Evolutionary conservation across 92 coral and sea anemone species (phyloP).

Genomic region (Blastomussa wellsi): DNA sequence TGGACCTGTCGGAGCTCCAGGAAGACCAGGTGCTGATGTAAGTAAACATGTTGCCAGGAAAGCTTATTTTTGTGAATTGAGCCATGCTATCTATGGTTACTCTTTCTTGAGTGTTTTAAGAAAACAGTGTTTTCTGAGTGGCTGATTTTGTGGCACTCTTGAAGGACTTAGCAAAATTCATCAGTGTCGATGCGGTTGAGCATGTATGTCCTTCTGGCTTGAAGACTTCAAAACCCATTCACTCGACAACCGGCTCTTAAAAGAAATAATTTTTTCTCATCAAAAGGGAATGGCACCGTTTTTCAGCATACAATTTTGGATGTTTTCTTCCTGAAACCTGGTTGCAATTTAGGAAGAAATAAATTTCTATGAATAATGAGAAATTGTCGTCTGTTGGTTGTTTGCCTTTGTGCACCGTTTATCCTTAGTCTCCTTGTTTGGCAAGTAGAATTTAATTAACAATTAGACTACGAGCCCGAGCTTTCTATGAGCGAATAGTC

Average conservation of each 20-base stretch:
- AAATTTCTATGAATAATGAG: too few relatives aligned
- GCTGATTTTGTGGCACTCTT: background rate
- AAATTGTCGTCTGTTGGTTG: too few relatives aligned
- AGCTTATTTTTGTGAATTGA: background rate
- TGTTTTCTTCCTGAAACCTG: background rate
- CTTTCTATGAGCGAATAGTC: too few relatives aligned
- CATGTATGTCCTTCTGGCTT: background rate
- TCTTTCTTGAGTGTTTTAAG: background rate
- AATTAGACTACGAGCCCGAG: too few relatives aligned
- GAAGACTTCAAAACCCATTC: background rate
- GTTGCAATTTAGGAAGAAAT: background rate
- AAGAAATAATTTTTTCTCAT: too few relatives aligned
- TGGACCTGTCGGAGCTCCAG: conserved; percentile 26
- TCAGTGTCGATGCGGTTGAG: too few relatives aligned
- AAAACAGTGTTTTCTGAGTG: background rate
- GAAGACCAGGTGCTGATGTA: conserved; percentile 40
- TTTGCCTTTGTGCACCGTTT: too few relatives aligned
- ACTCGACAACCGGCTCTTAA: too few relatives aligned
- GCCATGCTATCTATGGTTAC: background rate
- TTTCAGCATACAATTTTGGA: too few relatives aligned
- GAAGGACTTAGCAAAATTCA: background rate
- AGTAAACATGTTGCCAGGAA: background rate
- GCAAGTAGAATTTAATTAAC: too few relatives aligned
- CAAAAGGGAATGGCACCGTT: too few relatives aligned
- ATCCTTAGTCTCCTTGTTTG: too few relatives aligned